Conservation (phyloP, 2,113 vertebrate genomes). For the Cavia porcellus region DNA sequence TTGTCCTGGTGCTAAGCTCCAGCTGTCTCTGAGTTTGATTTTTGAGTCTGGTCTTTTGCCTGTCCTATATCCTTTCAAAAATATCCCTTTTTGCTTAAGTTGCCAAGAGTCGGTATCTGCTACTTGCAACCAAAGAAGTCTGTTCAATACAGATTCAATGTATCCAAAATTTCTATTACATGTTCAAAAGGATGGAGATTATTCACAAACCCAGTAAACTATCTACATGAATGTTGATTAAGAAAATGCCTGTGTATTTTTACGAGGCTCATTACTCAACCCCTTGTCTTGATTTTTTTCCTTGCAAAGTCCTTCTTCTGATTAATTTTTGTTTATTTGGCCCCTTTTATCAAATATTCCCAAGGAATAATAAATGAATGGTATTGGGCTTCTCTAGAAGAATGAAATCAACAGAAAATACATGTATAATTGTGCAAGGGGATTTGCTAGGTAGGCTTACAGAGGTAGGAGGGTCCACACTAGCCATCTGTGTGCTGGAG, state of each 20-base stretch:
- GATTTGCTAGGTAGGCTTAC: not conserved
- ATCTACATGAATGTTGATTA: not conserved
- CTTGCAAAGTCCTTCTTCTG: slow-evolving; percentile 32
- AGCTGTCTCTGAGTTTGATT: not conserved
- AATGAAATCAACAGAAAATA: not conserved
- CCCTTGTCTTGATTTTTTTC: not conserved
- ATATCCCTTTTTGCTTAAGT: not conserved
- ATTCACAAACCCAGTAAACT: not conserved
- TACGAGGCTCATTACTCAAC: slow-evolving; percentile 11
- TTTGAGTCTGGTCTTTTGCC: not conserved
- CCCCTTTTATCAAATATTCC: not conserved
- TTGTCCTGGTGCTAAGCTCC: not conserved
- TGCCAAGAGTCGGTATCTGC: slow-evolving; percentile 20
- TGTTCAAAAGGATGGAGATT: not conserved
- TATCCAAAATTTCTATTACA: not conserved
- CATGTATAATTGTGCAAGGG: not conserved
- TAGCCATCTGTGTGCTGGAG: not conserved
- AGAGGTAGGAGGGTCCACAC: not conserved
- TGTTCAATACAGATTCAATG: not conserved
- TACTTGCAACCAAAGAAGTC: not conserved
- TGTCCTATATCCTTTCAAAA: not conserved
- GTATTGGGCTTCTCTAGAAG: not conserved
- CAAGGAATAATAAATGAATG: not conserved
- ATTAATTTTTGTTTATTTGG: slow-evolving; percentile 65
- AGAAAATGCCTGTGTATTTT: not conserved